A percentile compares a stretch with the other conserved stretches of the same genome.
Evolutionary conservation across 2,113 vertebrate genomes (phyloP).

Genomic region (Gnathonemus longibarbis): DNA sequence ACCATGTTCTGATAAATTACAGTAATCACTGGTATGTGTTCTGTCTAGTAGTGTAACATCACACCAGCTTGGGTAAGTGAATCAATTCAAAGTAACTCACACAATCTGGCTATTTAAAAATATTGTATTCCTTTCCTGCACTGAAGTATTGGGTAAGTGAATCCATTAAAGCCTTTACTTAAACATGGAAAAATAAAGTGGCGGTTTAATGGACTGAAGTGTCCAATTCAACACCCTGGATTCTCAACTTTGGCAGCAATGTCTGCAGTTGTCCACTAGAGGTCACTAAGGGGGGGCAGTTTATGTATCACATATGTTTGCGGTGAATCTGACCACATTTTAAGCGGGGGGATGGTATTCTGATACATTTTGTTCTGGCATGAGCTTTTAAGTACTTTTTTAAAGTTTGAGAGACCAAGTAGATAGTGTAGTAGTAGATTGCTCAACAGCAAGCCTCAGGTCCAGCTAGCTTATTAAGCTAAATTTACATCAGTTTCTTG

Average conservation of each 20-base stretch:
- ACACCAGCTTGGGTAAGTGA: neutral
- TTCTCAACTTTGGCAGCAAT: neutral
- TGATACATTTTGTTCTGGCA: neutral
- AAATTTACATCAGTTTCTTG: slow-evolving; percentile 24
- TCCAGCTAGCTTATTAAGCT: neutral
- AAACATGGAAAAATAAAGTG: neutral
- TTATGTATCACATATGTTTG: neutral
- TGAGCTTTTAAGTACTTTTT: neutral
- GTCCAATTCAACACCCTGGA: neutral
- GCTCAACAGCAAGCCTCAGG: slow-evolving; percentile 34
- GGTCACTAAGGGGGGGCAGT: neutral
- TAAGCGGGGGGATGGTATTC: neutral
- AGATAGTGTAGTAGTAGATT: slow-evolving; percentile 29
- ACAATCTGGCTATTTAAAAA: neutral
- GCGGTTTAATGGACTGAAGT: neutral
- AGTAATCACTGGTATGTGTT: neutral
- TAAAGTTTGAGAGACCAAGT: neutral
- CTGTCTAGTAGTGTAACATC: neutral
- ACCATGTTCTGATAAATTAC: neutral
- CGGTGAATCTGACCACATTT: neutral
- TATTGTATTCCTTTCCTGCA: neutral
- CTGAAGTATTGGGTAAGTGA: neutral
- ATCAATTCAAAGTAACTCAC: neutral
- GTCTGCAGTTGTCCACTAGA: neutral
- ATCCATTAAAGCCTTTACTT: neutral